Base-by-base conservation (phyloP, 2,113 vertebrate genomes). In the Phyllostomus hastatus region DNA sequence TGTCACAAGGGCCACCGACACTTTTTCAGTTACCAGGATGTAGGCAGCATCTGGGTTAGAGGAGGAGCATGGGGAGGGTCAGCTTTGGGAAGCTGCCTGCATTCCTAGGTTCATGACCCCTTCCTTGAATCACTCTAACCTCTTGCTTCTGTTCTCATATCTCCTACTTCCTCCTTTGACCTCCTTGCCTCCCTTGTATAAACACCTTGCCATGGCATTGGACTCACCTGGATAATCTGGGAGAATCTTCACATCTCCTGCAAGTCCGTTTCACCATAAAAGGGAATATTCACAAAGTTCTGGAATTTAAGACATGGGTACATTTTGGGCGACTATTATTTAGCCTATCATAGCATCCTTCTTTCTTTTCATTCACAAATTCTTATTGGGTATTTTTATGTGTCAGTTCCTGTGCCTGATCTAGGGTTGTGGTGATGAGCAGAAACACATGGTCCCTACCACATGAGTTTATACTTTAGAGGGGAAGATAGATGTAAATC, bases 11-110 rank as follows among this genome's bases (percentile, higher is more conserved):
- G 50, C 50, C n/a, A 4, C 46, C 73, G 10, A 59, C 22, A 16
- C 57, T 41, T 31, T 67, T 38, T 31, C 64, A 24, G 43, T 35
- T 61, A 5, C 24, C 4, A 19, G 14, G 28, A 12, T 12, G 33
- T 19, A 91, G 24, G 15, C 15, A 43, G 12, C 31, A 2, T 12
- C 38, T 4, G 1, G 7, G 26, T 11, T 73, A 48, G 33, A 79
- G 61, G 43, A 0, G 10, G 26, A 5, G 28, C 4, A 1, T 2
- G 17, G 5, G 17, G 10, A 70, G 50, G 15, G 7, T 10, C 24
- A 54, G 54, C 20, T 76, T 69, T 10, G 28, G 33, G 28, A 54
- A 22, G 41, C 16, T 19, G 3, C 16, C 14, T 38, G 4, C 5
- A 3, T 81, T 38, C 22, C 15, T 81, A 7, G 17, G 43, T 12